Evolutionary conservation across 1,140 invertebrate species (phyloP), one percentile per base, ranked within the genome.

Genomic region (Orius laevigatus): DNA sequence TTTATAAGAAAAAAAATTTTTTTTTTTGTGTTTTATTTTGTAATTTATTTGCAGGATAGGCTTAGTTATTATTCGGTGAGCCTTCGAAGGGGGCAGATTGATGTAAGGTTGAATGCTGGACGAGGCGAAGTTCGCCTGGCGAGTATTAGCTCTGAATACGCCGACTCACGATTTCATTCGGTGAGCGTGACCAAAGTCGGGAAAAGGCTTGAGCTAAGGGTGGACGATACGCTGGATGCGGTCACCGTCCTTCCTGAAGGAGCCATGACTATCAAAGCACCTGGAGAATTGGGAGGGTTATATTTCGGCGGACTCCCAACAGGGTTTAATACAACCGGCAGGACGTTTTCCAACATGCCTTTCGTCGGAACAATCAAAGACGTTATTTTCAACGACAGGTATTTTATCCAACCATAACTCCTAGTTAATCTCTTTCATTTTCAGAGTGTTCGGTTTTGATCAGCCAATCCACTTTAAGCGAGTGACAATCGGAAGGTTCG

Each of bases 331-430:
- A 66, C 68, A 35, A 66, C 67, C 6, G 68, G 68, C 31, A 68
- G 74, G 60, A 67, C 72, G 3, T 65, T 69, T 0, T 73, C 71
- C 0, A 66, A 59, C 15, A 57, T 64, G 38, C 68, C 70, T 41
- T 63, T 82, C 5, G 68, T 71, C 48, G 87, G 87, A 20, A 78
- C 81, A 5, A 79, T 92, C 15, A 78, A 76, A 55, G 82, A 92
- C 66, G 72, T 81, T 12, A 76, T 85, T 48, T 77, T 88, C 51
- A 82, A 86, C 59, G 76, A 84, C 53, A 69, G 74, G 79, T 83
- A 66, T 71, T 73, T 70, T 36, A 9, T 50, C 5, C 38, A 5
- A 25, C 25, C 25, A 25, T 25, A 3, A 4, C 25, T 4, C 3
- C 3, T 4, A 25, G 8, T 25, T 25, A 3, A 25, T 18, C 50